Evolutionary conservation across 2,888 invertebrate genomes (phyloP).

Genomic region (Bombylius discolor): DNA sequence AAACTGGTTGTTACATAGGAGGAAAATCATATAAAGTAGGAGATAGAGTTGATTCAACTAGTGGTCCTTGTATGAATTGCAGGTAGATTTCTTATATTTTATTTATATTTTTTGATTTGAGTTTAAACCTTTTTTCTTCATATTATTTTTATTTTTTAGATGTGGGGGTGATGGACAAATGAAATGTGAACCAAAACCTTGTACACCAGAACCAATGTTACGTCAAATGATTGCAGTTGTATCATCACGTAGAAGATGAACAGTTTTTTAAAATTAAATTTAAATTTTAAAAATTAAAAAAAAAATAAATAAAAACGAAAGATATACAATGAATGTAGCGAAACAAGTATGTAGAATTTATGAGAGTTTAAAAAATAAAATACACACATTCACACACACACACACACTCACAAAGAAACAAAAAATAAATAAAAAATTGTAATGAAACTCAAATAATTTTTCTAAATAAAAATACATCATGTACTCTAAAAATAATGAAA

Average conservation of each 20-base stretch:
- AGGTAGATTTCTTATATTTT: slow-evolving; percentile 45
- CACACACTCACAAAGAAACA: no score
- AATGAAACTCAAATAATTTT: no score
- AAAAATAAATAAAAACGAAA: no score
- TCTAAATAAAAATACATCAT: no score
- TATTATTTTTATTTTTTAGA: slow-evolving; percentile 38
- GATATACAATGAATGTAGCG: no score
- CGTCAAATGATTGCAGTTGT: slow-evolving; percentile 81
- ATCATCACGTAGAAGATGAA: slow-evolving; percentile 57
- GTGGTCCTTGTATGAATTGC: slow-evolving; percentile 89
- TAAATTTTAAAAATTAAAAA: no score
- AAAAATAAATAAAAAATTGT: no score
- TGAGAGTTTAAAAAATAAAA: no score
- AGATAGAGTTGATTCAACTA: slow-evolving; percentile 70
- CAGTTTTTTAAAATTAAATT: neutral
- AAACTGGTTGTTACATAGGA: slow-evolving; percentile 71
- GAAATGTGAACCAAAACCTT: slow-evolving; percentile 85
- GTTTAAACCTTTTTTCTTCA: neutral
- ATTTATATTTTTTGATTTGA: neutral
- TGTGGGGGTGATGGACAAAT: slow-evolving; percentile 87
- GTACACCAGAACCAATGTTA: slow-evolving; percentile 80
- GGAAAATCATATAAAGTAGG: slow-evolving; percentile 77
- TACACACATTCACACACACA: no score
- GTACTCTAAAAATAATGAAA: neutral
- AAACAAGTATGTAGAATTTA: no score